Evolutionary conservation across 2,888 invertebrate genomes (phyloP).

Genomic region (Willowsia nigromaculata): DNA sequence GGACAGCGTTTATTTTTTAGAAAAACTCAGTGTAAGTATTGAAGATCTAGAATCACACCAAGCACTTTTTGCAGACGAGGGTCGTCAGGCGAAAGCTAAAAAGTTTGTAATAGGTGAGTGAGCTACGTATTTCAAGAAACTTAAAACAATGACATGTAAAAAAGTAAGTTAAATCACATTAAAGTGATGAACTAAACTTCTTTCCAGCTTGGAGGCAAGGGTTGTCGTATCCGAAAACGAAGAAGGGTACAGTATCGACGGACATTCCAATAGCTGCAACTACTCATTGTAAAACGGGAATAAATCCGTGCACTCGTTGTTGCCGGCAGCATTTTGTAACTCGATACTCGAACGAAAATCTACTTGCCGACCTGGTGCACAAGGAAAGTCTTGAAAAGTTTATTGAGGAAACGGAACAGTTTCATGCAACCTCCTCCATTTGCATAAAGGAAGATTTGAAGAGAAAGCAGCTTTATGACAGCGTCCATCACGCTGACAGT

Average conservation of each 20-base stretch:
- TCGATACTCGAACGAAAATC: not conserved
- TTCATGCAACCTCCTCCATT: slow-evolving; percentile 6
- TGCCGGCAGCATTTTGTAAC: not conserved
- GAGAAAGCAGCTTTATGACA: not conserved
- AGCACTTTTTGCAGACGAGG: not conserved
- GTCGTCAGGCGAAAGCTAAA: not conserved
- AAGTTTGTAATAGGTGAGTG: slow-evolving; percentile 13
- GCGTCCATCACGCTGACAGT: slow-evolving; percentile 16
- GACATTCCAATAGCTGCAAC: slow-evolving; percentile 37
- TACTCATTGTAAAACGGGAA: not conserved
- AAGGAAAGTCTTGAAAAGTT: slow-evolving; percentile 25
- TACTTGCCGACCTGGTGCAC: not conserved
- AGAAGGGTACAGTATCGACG: not conserved
- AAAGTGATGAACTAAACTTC: not conserved
- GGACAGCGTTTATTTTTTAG: not conserved
- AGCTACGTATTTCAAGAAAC: not conserved
- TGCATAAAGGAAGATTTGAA: not conserved
- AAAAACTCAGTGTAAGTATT: not conserved
- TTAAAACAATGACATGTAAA: not conserved
- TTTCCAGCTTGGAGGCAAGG: slow-evolving; percentile 45
- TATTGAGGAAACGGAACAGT: not conserved
- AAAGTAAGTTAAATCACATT: not conserved
- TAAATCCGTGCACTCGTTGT: not conserved
- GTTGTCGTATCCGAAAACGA: not conserved
- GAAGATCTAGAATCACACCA: not conserved